phyloP scores from a whole-genome alignment of 2,797 vertebrate genomes.

The Galagoides demidoff region DNA sequence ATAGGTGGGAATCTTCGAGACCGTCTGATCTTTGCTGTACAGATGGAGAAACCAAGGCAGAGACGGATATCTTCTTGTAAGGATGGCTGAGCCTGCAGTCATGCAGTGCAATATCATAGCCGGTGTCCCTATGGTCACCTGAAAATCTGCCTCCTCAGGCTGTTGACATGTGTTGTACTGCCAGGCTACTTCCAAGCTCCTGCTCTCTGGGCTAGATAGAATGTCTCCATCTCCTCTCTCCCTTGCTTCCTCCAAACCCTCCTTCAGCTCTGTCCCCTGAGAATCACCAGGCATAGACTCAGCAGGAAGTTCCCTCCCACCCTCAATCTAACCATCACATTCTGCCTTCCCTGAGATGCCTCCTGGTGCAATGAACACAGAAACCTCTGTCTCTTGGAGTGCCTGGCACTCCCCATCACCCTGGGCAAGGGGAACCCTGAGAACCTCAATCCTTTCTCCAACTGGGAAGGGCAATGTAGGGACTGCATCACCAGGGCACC shows the following conservation, averaged over 20 bases:
- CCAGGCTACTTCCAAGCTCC: background rate
- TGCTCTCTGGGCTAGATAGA: background rate
- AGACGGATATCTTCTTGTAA: background rate
- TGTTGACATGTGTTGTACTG: background rate
- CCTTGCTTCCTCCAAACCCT: background rate
- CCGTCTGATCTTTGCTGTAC: background rate
- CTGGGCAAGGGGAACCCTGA: background rate
- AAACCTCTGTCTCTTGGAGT: background rate
- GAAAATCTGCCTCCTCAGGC: background rate
- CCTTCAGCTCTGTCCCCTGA: conserved; percentile 15
- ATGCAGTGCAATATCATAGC: background rate
- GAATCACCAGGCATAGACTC: background rate
- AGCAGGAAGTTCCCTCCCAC: background rate
- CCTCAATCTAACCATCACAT: background rate
- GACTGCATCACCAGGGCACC: background rate
- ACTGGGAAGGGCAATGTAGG: background rate
- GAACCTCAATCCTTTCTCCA: background rate
- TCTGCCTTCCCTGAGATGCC: background rate
- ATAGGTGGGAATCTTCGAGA: background rate
- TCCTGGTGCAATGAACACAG: background rate
- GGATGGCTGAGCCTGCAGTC: background rate
- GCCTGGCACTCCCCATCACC: background rate
- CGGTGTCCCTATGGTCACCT: background rate
- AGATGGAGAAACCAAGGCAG: conserved; percentile 15
- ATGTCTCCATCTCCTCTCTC: background rate